phyloP scores from a whole-genome alignment of 2,888 invertebrate species.

The Malacosoma neustria region DNA sequence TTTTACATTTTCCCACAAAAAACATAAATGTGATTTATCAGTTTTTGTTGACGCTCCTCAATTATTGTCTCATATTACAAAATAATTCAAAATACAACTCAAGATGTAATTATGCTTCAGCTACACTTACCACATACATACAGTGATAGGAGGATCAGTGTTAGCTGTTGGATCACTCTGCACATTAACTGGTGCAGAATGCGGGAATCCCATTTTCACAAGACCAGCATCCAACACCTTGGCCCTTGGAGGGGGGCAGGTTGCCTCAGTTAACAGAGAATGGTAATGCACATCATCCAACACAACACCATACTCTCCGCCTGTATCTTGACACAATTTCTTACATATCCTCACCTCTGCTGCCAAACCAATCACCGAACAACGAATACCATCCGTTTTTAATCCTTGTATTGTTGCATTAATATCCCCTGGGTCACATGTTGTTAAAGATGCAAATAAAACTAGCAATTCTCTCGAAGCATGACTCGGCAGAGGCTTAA shows the following conservation, averaged over 20 bases:
- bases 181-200: slow-evolving; percentile 77
- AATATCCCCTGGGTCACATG: slow-evolving; percentile 97
- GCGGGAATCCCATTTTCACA: slow-evolving; percentile 98
- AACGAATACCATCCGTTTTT: slow-evolving; percentile 88
- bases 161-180: slow-evolving; percentile 40
- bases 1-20: too few relatives aligned
- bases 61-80: too few relatives aligned
- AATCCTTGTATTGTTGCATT: slow-evolving; percentile 81
- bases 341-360: slow-evolving; percentile 96
- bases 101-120: too few relatives aligned
- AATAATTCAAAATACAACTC: too few relatives aligned
- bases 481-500: slow-evolving; percentile 93
- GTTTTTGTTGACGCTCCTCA: too few relatives aligned
- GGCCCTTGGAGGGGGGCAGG: slow-evolving; percentile 77
- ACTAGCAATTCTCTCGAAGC: slow-evolving; percentile 95
- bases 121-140: slow-evolving; percentile 91
- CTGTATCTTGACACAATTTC: slow-evolving; percentile 88
- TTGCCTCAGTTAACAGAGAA: slow-evolving; percentile 52
- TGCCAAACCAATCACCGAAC: slow-evolving; percentile 95
- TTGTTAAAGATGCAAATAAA: slow-evolving; percentile 94
- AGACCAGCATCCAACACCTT: slow-evolving; percentile 81
- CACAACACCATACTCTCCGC: slow-evolving; percentile 88
- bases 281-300: slow-evolving; percentile 84
- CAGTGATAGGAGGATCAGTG: slow-evolving; percentile 82
- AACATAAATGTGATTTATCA: too few relatives aligned